Conservation (phyloP, 2,113 vertebrate species). For the Cryptomyrus ogoouensis region DNA sequence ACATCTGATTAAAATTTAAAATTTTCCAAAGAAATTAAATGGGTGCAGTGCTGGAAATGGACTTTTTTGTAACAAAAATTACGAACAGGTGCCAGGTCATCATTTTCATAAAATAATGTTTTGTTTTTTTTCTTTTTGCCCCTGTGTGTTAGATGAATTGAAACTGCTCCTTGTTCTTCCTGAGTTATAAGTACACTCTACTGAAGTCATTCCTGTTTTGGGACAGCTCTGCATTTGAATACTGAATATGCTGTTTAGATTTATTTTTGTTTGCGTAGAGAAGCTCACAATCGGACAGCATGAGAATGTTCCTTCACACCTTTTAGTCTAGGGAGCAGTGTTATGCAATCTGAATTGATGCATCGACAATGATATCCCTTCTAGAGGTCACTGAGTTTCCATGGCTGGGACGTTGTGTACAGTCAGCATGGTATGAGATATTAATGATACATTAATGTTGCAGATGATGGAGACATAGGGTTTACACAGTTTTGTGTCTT, state of each 20-base stretch:
- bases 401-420: neutral
- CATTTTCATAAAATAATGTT: neutral
- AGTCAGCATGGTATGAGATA: neutral
- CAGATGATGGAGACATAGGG: conserved; percentile 34
- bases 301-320: neutral
- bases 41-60: neutral
- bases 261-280: neutral
- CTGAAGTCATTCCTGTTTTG: neutral
- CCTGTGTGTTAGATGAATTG: neutral
- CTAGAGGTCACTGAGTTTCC: neutral
- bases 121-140: neutral
- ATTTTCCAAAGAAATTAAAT: neutral
- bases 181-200: neutral
- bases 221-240: neutral
- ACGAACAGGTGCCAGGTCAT: neutral
- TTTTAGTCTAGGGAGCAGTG: neutral
- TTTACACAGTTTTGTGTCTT: conserved; percentile 28
- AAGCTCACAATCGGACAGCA: neutral
- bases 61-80: neutral
- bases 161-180: neutral
- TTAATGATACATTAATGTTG: neutral
- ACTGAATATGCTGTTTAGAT: neutral
- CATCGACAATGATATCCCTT: neutral
- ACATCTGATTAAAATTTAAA: neutral
- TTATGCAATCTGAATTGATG: neutral